Conservation (phyloP, 2,797 vertebrate genomes). For the Ciconia nigra region DNA sequence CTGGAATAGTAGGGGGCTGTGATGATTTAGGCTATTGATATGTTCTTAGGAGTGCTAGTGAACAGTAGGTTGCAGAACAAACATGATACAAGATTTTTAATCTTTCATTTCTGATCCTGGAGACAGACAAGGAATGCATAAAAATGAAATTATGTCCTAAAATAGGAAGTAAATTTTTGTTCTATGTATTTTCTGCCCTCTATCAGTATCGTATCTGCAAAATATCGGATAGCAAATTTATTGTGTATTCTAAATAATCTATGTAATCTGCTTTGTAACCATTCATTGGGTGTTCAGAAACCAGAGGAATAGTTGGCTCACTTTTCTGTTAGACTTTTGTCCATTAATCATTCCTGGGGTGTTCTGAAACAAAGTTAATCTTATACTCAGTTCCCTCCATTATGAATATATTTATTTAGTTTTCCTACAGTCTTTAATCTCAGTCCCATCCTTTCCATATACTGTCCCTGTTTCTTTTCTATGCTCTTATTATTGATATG, state of each 20-base stretch:
- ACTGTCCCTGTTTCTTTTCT: neutral
- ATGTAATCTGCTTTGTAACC: neutral
- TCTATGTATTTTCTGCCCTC: neutral
- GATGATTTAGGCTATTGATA: neutral
- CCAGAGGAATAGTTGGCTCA: neutral
- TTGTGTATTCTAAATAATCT: neutral
- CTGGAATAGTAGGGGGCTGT: neutral
- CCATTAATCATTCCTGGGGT: neutral
- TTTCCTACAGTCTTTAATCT: neutral
- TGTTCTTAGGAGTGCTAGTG: neutral
- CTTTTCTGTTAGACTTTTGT: neutral
- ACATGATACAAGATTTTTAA: neutral
- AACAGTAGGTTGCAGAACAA: neutral
- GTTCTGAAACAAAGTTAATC: neutral
- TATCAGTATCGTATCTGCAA: neutral
- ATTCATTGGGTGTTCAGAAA: neutral
- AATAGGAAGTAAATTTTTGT: neutral
- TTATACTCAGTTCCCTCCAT: neutral
- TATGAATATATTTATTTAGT: neutral
- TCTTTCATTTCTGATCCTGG: neutral
- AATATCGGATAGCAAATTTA: neutral
- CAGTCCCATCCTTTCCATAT: neutral
- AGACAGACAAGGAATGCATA: neutral
- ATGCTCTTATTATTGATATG: neutral
- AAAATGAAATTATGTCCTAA: neutral